Conservation (phyloP, 1,140 invertebrate genomes). For the Bombyx mori region ASM3026992v2 NC_085132.1:11064501-11065000, state of each 20-base stretch:
- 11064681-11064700: conserved; percentile 3
- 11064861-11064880: no score
- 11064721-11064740: background rate
- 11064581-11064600: conserved; percentile 52
- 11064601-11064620: conserved; percentile 49
- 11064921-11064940: no score
- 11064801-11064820: no score
- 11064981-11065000: no score
- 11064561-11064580: conserved; percentile 53
- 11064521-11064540: conserved; percentile 49
- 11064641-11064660: conserved; percentile 38
- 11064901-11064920: no score
- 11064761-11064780: background rate
- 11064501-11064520: conserved; percentile 51
- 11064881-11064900: no score
- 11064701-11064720: conserved; percentile 14
- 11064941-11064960: no score
- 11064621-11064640: conserved; percentile 47
- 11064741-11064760: conserved; percentile 2
- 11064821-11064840: no score
- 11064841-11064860: no score
- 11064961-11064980: no score
- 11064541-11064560: conserved; percentile 61
- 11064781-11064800: background rate
- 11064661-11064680: conserved; percentile 21